Evolutionary conservation across 37 sponge, comb jelly and placozoan genomes (phyloP), one percentile per base, ranked within the genome.

Genomic region (Cliona cf. orientalis): DNA sequence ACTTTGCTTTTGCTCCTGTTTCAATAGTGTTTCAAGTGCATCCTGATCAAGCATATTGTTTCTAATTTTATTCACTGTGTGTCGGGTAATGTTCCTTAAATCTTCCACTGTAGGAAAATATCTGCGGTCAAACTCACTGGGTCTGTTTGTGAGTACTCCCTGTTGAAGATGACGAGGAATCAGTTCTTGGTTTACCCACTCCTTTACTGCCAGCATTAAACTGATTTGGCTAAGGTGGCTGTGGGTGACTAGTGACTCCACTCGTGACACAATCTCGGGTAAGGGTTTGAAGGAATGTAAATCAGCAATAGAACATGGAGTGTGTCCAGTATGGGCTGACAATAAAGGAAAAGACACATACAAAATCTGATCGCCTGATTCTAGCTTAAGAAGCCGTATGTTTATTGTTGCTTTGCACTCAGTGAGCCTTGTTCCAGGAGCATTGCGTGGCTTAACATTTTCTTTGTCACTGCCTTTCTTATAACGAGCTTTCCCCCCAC

Each of bases 21-120:
- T 5, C 37, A 74, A 38, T 34, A 56, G 31, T 19, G 5, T 74
- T n/a, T 74, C 75, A 41, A 74, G 75, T 22, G 75, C 75, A 53
- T 74, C 75, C 37, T 74, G 75, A 53, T 74, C 75, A 53, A 74
- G 34, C 75, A 74, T 56, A 38, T 74, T 74, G 37, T 74, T 74
- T 37, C 75, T 23, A 5, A 74, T 74, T 19, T 57, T 74, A 33
- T 74, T 49, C 58, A 74, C 33, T 2, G 25, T 23, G 25, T 56
- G 25, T 41, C 75, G 49, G 37, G 38, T 74, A 17, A 69, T 69
- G 43, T 69, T 69, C 43, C 42, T 69, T 25, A 74, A 25, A 57
- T 74, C 75, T 19, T 74, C 75, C 34, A 35, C 39, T 35, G 75
- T 74, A 74, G 75, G 75, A 38, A 35, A 57, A 58, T 74, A 74